Conservation (phyloP, 2,797 vertebrate genomes). For the Benthosema pterotum region DNA sequence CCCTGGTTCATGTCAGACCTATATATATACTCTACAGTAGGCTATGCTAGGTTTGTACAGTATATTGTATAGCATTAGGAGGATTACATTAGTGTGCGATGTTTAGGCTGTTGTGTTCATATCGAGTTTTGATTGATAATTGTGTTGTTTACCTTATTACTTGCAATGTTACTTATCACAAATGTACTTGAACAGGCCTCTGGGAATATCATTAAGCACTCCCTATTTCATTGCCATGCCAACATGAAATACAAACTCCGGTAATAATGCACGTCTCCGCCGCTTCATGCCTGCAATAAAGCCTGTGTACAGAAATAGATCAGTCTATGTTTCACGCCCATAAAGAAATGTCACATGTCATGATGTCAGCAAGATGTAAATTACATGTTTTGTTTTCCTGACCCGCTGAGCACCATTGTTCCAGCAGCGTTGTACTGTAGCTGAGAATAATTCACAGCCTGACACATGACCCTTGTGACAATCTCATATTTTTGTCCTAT, state of each 20-base stretch:
- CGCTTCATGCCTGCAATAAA: neutral
- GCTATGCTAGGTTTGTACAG: no score
- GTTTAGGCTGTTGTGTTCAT: no score
- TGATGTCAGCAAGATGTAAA: slow-evolving; percentile 64
- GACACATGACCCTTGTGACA: slow-evolving; percentile 19
- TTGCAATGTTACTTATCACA: no score
- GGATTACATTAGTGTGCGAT: no score
- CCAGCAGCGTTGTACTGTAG: slow-evolving; percentile 33
- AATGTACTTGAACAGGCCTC: no score
- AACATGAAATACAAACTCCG: slow-evolving; percentile 19
- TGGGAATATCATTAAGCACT: no score
- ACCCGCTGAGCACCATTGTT: slow-evolving; percentile 64
- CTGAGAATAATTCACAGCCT: slow-evolving; percentile 29
- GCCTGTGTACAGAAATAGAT: slow-evolving; percentile 40
- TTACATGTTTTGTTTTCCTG: slow-evolving; percentile 63
- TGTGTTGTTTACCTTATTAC: no score
- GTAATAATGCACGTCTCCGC: slow-evolving; percentile 7
- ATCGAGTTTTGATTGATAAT: no score
- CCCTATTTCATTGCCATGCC: neutral
- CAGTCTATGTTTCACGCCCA: slow-evolving; percentile 25
- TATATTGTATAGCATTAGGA: no score
- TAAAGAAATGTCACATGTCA: slow-evolving; percentile 56
- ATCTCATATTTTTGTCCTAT: neutral
- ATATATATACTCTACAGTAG: no score
- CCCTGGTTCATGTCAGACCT: no score